phyloP scores from a whole-genome alignment of 2,113 vertebrate genomes.

The Riparia riparia region DNA sequence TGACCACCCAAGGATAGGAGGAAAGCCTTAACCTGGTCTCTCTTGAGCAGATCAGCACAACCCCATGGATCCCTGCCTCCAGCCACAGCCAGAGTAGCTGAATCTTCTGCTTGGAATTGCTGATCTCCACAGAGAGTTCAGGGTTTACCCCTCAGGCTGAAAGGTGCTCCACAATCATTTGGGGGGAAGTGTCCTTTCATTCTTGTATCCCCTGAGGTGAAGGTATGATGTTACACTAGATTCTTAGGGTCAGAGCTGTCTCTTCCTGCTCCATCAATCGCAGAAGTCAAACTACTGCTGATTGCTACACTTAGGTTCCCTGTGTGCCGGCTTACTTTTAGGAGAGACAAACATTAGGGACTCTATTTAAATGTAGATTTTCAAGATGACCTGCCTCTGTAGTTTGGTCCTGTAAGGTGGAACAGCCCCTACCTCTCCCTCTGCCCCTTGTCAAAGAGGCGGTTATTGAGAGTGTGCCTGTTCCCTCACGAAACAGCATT shows the following conservation, averaged over 20 bases:
- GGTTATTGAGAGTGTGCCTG: neutral
- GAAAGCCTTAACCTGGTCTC: neutral
- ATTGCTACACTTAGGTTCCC: neutral
- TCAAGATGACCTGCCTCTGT: neutral
- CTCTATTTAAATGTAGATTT: neutral
- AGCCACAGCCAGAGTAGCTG: neutral
- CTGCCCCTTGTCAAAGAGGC: neutral
- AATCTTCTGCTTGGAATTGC: neutral
- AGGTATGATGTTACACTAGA: neutral
- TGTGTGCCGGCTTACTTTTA: neutral
- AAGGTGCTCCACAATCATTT: neutral
- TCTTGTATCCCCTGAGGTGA: neutral
- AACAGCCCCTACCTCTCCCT: neutral
- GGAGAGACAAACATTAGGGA: neutral
- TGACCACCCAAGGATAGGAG: neutral
- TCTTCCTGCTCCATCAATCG: neutral
- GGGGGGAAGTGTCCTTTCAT: neutral
- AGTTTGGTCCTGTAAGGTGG: neutral
- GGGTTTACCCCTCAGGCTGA: neutral
- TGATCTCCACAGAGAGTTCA: neutral
- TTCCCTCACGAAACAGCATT: neutral
- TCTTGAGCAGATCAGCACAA: neutral
- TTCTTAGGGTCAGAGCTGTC: neutral
- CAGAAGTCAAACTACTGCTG: neutral
- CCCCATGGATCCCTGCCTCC: neutral